Evolutionary conservation across 2,113 vertebrate species (phyloP), one percentile per base, ranked within the genome.

Genomic region (Ciconia boyciana): DNA sequence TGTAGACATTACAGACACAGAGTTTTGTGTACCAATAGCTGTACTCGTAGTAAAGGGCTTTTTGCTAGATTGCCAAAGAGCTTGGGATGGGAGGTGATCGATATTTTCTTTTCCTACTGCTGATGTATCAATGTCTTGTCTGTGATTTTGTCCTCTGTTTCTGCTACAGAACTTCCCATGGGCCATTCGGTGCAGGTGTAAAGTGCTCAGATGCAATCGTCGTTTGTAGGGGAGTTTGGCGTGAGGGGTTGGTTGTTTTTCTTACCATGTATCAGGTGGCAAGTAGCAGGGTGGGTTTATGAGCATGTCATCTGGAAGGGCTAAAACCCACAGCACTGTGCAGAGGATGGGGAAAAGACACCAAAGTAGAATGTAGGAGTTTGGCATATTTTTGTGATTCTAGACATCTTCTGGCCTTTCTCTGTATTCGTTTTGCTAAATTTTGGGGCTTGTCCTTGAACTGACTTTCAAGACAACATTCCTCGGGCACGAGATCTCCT

Each of bases 331-430:
- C 74, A 20, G 32, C 28, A 20, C 19, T 16, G 7, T 48, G 31
- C 17, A 75, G n/a, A n/a, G 16, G 10, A 25, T 39, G 39, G 21
- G 16, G 26, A 51, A 49, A 54, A 41, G 32, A 24, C 51, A 57
- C 12, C 12, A 4, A 41, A 41, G 34, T 15, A 72, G 43, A 9
- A 20, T 3, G 39, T 6, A 7, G 8, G 31, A 48, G 8, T 4
- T 18, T 5, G 11, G 25, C 8, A 0, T 34, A 8, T 21, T 15
- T 43, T 34, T 3, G 11, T 25, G 10, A 2, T 36, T 76, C 43
- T 48, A 8, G 79, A 21, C 6, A 16, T 54, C 60, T n/a, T 8
- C 43, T 4, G 8, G 28, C 16, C 29, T 69, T 41, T 43, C 41
- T 62, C 16, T 74, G 3, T 26, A 8, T 69, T 44, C 3, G 5